Base-by-base conservation (phyloP, 1,140 invertebrate species). In the Hylaeus anthracinus region DNA sequence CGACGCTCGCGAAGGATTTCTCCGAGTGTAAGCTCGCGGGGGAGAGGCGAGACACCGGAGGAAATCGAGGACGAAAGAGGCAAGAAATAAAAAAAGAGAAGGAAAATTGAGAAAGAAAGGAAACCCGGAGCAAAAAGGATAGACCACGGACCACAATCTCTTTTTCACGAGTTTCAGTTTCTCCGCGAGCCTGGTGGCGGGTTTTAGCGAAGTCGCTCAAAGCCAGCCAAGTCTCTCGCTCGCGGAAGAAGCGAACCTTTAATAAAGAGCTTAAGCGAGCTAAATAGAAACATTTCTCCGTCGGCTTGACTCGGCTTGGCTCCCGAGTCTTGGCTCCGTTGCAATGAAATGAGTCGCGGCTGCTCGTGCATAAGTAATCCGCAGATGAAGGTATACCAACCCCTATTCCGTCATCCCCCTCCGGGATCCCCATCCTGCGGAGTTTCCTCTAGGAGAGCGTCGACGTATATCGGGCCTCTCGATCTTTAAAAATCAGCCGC, bases 251-350 rank as follows among this genome's bases (percentile, higher is more conserved):
- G 86, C 81, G 84, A 88, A 88, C 85, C 88, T 90, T 91, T 91
- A 91, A 90, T 91, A 92, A 91, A 91, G 90, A 90, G 91, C 90
- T 91, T 90, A 91, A 92, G 85, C 82, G 79, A 82, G 88, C 90
- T 92, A 92, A 92, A 92, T 92, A 92, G 92, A 92, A 93, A 92
- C 91, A 92, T 92, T 91, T 92, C 89, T 92, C 88, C 89, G 86
- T 88, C 80, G 88, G 86, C 87, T 90, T 88, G 82, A 80, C 85
- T 90, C 86, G 65, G 51, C 70, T 86, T 63, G 69, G 77, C 78
- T 82, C 77, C 72, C 85, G 73, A 79, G 72, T 87, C 87, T 86
- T 82, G 83, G 79, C 86, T 89, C 80, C 88, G 86, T 84, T 87
- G 89, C 89, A 89, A 86, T 85, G 90, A 90, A 89, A 90, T 86